Conservation (phyloP, 30 jellyfish, hydroid and myxozoan genomes). For the Pseudorhiza aurosa region DNA sequence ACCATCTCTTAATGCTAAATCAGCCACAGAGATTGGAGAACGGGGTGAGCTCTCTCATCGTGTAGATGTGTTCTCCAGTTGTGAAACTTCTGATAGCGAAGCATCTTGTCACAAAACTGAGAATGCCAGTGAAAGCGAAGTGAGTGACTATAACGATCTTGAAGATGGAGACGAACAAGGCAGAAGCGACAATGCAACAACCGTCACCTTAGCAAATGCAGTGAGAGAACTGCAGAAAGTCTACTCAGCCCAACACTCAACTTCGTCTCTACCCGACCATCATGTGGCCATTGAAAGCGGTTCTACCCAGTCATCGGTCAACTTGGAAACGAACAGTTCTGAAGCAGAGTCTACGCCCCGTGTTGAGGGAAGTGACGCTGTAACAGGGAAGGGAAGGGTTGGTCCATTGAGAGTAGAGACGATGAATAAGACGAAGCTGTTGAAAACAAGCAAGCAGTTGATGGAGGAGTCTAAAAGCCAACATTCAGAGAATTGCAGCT, state of each 20-base stretch:
- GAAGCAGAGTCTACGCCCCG: neutral
- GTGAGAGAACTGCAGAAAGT: no score
- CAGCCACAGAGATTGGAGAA: neutral
- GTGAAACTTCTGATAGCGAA: slow-evolving; percentile 23
- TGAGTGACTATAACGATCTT: slow-evolving; percentile 25
- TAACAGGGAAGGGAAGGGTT: neutral
- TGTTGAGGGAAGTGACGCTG: neutral
- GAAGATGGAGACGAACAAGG: neutral
- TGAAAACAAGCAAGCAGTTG: slow-evolving; percentile 47
- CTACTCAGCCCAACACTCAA: no score
- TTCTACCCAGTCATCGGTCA: neutral
- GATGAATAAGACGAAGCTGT: slow-evolving; percentile 3
- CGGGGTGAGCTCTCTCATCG: no score
- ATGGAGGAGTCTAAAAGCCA: slow-evolving; percentile 19
- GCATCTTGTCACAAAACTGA: slow-evolving; percentile 9
- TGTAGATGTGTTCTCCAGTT: slow-evolving; percentile 23
- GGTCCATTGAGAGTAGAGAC: neutral
- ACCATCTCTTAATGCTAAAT: neutral
- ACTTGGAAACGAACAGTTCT: neutral
- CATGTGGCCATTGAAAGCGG: neutral
- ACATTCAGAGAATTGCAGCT: neutral
- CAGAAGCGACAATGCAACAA: neutral
- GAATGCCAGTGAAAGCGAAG: slow-evolving; percentile 25
- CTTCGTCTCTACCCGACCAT: no score
- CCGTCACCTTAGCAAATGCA: no score